These are phyloP conservation scores for Physocephala rufipes DNA, from an alignment of 2,888 invertebrate genomes.

Conservation along the genomic window DNA sequence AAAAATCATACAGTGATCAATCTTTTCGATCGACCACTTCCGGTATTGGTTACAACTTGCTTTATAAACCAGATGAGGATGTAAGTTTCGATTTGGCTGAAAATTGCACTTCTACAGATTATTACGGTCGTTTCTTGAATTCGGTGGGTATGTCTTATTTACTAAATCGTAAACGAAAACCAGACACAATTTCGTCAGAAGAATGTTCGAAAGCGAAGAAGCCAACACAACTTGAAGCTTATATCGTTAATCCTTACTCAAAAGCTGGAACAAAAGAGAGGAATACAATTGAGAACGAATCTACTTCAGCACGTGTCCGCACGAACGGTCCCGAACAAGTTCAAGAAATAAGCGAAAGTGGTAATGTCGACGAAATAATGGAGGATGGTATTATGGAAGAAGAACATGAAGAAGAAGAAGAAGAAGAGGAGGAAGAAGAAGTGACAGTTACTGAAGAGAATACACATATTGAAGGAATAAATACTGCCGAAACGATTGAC, in stretches of 20 bases:
- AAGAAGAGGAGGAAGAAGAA: slow-evolving; percentile 23
- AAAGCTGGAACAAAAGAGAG: slow-evolving; percentile 36
- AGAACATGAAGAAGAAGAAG: not conserved
- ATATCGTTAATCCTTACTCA: slow-evolving; percentile 49
- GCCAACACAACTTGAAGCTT: slow-evolving; percentile 39
- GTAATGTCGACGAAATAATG: slow-evolving; percentile 24
- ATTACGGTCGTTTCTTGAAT: slow-evolving; percentile 60
- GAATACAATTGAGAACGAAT: not conserved
- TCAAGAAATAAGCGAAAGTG: slow-evolving; percentile 49
- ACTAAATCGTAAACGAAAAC: slow-evolving; percentile 45
- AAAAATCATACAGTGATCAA: slow-evolving; percentile 59
- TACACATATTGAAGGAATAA: slow-evolving; percentile 13
- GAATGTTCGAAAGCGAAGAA: slow-evolving; percentile 32
- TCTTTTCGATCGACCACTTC: slow-evolving; percentile 41
- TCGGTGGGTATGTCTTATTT: slow-evolving; percentile 53
- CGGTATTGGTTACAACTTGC: slow-evolving; percentile 48
- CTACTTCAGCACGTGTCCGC: too few relatives aligned
- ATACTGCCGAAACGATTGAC: not conserved
- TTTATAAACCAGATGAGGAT: slow-evolving; percentile 52
- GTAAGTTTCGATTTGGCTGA: slow-evolving; percentile 52
- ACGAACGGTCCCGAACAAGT: slow-evolving; percentile 50
- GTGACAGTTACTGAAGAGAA: slow-evolving; percentile 9
- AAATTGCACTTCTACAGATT: slow-evolving; percentile 46
- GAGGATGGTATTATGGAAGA: not conserved
- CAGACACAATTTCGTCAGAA: not conserved